phyloP scores from a whole-genome alignment of 2,113 vertebrate species.

The Pycnonotus jocosus region DNA sequence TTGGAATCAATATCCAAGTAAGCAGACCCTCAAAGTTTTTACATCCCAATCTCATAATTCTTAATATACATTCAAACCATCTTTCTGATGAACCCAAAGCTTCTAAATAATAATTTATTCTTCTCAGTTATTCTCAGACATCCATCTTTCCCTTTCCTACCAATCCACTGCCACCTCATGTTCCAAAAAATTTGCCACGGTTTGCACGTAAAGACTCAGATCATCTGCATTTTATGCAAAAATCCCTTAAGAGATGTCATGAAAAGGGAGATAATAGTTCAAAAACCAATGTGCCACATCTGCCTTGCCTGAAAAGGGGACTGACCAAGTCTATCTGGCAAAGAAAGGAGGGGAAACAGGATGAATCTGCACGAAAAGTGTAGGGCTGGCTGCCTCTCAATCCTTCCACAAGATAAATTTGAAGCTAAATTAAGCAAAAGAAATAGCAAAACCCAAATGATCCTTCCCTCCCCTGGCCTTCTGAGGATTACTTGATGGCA shows the following conservation, averaged over 20 bases:
- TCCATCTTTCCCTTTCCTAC: neutral
- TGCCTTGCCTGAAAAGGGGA: neutral
- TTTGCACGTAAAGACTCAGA: neutral
- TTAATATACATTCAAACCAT: neutral
- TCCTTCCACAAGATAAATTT: neutral
- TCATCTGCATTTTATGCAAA: neutral
- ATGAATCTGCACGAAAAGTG: neutral
- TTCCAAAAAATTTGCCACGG: neutral
- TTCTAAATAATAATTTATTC: neutral
- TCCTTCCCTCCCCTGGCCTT: neutral
- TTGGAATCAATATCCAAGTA: neutral
- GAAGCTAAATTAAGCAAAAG: neutral
- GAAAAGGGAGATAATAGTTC: neutral
- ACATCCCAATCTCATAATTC: neutral
- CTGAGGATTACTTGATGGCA: neutral
- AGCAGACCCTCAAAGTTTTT: neutral
- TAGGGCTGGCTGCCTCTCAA: neutral
- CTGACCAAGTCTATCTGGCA: neutral
- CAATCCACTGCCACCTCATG: neutral
- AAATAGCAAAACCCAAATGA: neutral
- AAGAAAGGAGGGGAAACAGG: neutral
- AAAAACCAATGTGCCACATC: neutral
- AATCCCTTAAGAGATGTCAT: neutral
- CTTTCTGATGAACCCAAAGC: neutral
- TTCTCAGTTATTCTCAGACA: neutral